A percentile compares a stretch with the other conserved stretches of the same genome.
Evolutionary conservation across 2,113 vertebrate genomes (phyloP).

Genomic region (Aramus guarauna): DNA sequence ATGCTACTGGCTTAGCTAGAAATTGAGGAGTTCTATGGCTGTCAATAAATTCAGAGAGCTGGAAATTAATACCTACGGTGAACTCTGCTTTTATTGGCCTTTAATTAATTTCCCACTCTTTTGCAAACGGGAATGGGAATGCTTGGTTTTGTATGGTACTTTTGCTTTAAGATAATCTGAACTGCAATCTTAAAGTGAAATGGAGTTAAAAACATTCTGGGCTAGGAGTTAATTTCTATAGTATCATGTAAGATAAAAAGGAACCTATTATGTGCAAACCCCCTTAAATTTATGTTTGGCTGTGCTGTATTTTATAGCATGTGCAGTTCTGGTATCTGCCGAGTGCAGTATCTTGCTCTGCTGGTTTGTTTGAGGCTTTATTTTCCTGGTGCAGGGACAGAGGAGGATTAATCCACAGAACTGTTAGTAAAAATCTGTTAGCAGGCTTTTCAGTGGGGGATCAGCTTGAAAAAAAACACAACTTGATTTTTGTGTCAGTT

Average conservation of each 20-base stretch:
- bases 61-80: not conserved
- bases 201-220: not conserved
- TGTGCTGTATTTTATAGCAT: not conserved
- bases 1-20: not conserved
- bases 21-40: not conserved
- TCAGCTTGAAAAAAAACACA: not conserved
- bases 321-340: not conserved
- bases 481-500: not conserved
- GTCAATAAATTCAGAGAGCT: not conserved
- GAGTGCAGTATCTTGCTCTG: conserved; percentile 18
- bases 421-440: not conserved
- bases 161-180: not conserved
- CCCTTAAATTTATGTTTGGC: not conserved
- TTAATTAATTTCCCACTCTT: not conserved
- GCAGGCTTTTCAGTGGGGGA: not conserved
- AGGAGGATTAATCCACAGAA: conserved; percentile 1
- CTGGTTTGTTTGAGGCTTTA: conserved; percentile 7
- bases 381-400: not conserved
- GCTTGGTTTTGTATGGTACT: not conserved
- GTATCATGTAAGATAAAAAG: not conserved
- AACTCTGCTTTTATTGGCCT: not conserved
- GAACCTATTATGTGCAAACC: not conserved
- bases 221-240: not conserved
- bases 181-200: not conserved
- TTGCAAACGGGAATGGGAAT: not conserved